These are phyloP conservation scores for Xestia sexstrigata DNA, from an alignment of 2,888 invertebrate species.

Conservation along the genomic window DNA sequence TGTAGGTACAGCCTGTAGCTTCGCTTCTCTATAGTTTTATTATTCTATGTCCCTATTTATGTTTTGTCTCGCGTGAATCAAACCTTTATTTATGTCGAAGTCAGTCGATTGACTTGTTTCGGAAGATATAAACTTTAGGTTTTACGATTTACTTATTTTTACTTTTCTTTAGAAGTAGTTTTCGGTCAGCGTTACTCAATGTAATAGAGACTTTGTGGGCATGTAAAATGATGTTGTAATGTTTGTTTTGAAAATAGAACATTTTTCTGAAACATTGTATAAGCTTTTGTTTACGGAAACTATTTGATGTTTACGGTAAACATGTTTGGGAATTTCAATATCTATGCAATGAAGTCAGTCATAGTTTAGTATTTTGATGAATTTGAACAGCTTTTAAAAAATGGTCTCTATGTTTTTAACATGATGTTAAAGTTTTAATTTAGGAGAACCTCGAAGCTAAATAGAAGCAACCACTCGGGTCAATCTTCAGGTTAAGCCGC, in stretches of 20 bases:
- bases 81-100: conserved; percentile 53
- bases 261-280: conserved; percentile 9
- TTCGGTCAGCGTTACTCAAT: conserved; percentile 56
- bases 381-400: neutral
- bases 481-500: too few species aligned
- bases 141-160: conserved; percentile 67
- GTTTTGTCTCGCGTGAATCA: conserved; percentile 56
- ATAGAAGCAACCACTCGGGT: too few species aligned
- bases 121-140: conserved; percentile 65
- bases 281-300: conserved; percentile 21
- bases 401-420: neutral
- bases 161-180: conserved; percentile 60
- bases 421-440: neutral
- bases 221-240: conserved; percentile 37
- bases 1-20: neutral
- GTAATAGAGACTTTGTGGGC: conserved; percentile 29
- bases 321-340: conserved; percentile 22
- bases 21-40: neutral
- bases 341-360: neutral
- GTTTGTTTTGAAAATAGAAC: conserved; percentile 32
- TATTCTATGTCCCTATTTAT: conserved; percentile 44
- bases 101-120: conserved; percentile 62
- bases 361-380: neutral
- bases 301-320: neutral
- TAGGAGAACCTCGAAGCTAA: too few species aligned